A percentile compares a stretch with the other conserved stretches of the same genome.
phyloP scores from a whole-genome alignment of 2,113 vertebrate species.

The Mustela lutreola region DNA sequence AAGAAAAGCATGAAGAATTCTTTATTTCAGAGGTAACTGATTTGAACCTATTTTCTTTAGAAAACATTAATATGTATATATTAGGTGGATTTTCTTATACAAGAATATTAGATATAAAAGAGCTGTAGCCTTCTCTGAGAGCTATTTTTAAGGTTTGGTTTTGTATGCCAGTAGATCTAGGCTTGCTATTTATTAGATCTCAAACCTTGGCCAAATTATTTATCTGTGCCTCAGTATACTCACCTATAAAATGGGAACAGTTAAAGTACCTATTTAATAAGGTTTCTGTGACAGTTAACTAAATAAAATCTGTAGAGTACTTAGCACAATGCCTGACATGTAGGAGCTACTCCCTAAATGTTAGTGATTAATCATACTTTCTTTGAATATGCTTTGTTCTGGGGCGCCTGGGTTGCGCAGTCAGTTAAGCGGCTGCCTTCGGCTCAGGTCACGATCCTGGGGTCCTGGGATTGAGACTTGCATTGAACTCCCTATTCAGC shows the following conservation, averaged over 20 bases:
- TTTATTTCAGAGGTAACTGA: constrained; percentile 94
- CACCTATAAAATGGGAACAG: not conserved
- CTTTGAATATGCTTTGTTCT: constrained; percentile 35
- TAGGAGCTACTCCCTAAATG: not conserved
- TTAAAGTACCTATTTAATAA: not conserved
- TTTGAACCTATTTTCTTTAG: constrained; percentile 25
- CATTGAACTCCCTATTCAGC: not conserved
- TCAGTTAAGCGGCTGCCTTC: not conserved
- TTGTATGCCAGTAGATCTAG: not conserved
- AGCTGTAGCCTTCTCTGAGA: not conserved
- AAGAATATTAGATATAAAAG: not conserved
- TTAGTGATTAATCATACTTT: not conserved
- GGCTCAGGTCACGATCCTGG: not conserved
- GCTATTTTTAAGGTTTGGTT: not conserved
- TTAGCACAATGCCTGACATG: not conserved
- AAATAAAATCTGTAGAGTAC: not conserved
- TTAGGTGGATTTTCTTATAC: not conserved
- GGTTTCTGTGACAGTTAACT: constrained; percentile 1
- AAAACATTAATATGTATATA: constrained; percentile 2
- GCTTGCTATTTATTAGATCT: not conserved
- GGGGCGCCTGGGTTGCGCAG: not conserved
- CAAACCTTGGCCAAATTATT: not conserved
- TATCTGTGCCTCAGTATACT: constrained; percentile 3
- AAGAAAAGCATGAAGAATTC: constrained; percentile 92
- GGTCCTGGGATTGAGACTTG: not conserved